phyloP scores from a whole-genome alignment of 1,140 invertebrate genomes.

The Drosophila sp. region DNA sequence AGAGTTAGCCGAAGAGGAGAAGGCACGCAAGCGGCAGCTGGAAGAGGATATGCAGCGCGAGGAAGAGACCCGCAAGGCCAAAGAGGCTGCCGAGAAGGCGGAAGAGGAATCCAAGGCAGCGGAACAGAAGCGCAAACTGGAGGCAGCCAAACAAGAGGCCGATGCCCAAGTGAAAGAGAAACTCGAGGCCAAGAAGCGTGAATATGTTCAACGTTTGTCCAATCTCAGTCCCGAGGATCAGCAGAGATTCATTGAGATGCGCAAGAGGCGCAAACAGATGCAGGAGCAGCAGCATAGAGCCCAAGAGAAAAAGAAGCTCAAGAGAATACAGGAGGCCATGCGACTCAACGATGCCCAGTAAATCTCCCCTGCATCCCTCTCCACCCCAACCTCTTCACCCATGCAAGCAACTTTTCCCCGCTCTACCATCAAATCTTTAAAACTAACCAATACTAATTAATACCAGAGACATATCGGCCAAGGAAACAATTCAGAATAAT shows the following conservation, averaged over 20 bases:
- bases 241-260: slow-evolving; percentile 69
- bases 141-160: slow-evolving; percentile 55
- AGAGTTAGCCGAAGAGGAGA: slow-evolving; percentile 60
- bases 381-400: background rate
- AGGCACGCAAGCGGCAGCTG: slow-evolving; percentile 44
- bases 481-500: slow-evolving; percentile 6
- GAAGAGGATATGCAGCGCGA: slow-evolving; percentile 53
- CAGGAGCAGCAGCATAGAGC: slow-evolving; percentile 49
- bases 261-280: slow-evolving; percentile 71
- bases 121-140: slow-evolving; percentile 50
- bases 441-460: slow-evolving; percentile 53
- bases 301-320: slow-evolving; percentile 58
- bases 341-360: slow-evolving; percentile 63
- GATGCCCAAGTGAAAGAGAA: slow-evolving; percentile 42
- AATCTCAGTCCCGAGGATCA: slow-evolving; percentile 70
- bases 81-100: slow-evolving; percentile 53
- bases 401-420: background rate
- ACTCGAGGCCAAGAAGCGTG: slow-evolving; percentile 52
- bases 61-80: slow-evolving; percentile 55
- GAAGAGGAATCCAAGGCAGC: slow-evolving; percentile 45
- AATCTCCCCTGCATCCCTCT: background rate
- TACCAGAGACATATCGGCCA: slow-evolving; percentile 50
- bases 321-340: slow-evolving; percentile 71
- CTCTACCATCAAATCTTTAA: background rate
- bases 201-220: slow-evolving; percentile 49